phyloP scores from a whole-genome alignment of 2,888 invertebrate genomes.

The Resseliella maxima region DNA sequence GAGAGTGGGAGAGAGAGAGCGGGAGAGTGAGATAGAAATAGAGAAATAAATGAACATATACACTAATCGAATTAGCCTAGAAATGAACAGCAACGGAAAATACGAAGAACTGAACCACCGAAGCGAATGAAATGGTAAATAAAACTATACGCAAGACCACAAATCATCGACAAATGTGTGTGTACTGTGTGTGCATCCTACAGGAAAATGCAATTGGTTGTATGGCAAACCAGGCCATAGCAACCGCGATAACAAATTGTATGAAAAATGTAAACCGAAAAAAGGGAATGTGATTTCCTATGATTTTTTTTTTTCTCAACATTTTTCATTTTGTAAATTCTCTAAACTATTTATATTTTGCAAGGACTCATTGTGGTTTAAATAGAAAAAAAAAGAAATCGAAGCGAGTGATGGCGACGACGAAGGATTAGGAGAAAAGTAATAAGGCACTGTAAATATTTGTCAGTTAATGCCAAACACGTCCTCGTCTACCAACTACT shows the following conservation, averaged over 20 bases:
- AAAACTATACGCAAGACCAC: slow-evolving; percentile 34
- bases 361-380: neutral
- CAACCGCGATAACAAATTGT: neutral
- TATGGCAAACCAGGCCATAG: neutral
- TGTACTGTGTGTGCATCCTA: neutral
- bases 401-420: neutral
- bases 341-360: neutral
- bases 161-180: neutral
- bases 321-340: neutral
- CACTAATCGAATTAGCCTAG: slow-evolving; percentile 45
- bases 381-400: neutral
- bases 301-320: neutral
- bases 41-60: too few relatives aligned
- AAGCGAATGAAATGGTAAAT: neutral
- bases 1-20: too few relatives aligned
- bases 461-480: slow-evolving; percentile 14
- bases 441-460: slow-evolving; percentile 31
- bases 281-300: neutral
- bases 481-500: neutral
- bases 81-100: slow-evolving; percentile 44
- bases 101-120: neutral
- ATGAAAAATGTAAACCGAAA: too few relatives aligned
- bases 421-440: neutral
- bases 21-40: too few relatives aligned
- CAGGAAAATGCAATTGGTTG: neutral